Evolutionary conservation across 2,113 vertebrate genomes (phyloP), one percentile per base, ranked within the genome.

Genomic region (Rhagologus leucostigma): DNA sequence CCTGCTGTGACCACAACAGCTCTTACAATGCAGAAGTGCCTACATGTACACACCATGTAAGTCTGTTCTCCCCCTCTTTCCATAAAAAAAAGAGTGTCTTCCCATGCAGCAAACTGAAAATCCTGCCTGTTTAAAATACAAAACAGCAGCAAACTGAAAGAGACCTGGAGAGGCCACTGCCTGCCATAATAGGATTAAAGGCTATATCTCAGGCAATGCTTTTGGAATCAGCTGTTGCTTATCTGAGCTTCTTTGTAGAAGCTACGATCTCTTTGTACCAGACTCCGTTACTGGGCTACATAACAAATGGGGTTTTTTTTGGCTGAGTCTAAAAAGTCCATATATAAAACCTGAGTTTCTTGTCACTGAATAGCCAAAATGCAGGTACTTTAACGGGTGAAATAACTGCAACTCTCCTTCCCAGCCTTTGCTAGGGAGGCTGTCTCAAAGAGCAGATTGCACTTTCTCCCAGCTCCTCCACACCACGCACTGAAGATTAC

Each of bases 171-270:
- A 93, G 85, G 59, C 85, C 73, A 86, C 69, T 71, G 85, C 85
- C 37, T 84, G 71, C 52, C 71, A 33, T 93, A 92, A 92, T 60
- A 92, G 92, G 90, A 95, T 92, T 95, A 96, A 85, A 85, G 44
- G 83, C 60, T 94, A 86, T 77, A 93, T 90, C 90, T 94, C 88
- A 84, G 86, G 83, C 96, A 90, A 33, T 84, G 92, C 69, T 93
- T 86, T 87, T 96, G 85, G 64, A 96, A 94, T 94, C 86, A 96
- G 95, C 69, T 96, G 78, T 87, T 95, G 90, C 90, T 96, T 95
- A 96, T 94, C 93, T 96, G 88, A 44, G 73, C 77, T 95, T 74
- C 93, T 93, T 94, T 95, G 92, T 86, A 57, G 83, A 77, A 90
- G 80, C 90, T 79, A 81, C 5, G 1, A 53, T 90, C 85, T 90